Conservation (phyloP, 2,888 invertebrate species). For the Cerceris rybyensis region DNA sequence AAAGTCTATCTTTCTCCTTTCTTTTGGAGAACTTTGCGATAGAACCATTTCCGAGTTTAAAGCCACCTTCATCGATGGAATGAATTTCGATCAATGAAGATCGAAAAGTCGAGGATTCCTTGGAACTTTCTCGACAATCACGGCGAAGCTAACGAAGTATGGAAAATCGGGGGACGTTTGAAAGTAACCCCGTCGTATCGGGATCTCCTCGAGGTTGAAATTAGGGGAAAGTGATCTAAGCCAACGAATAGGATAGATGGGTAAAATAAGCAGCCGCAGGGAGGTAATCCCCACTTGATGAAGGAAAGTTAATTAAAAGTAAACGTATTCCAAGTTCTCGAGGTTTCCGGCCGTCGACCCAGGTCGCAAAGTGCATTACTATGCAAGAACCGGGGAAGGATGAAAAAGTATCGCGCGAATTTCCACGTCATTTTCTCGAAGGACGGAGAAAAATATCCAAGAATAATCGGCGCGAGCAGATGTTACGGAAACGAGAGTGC, state of each 20-base stretch:
- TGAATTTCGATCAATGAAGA: too few species aligned
- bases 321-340: constrained; percentile 29
- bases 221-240: constrained; percentile 18
- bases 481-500: constrained; percentile 48
- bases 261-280: constrained; percentile 34
- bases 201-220: not conserved
- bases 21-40: too few species aligned
- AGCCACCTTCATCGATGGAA: too few species aligned
- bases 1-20: too few species aligned
- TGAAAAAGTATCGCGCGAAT: constrained; percentile 17
- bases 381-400: constrained; percentile 24
- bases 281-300: constrained; percentile 24
- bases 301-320: constrained; percentile 50
- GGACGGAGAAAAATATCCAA: constrained; percentile 51
- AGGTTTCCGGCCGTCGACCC: constrained; percentile 1
- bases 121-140: too few species aligned
- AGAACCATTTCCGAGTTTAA: too few species aligned
- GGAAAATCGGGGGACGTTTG: not conserved
- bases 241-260: constrained; percentile 11
- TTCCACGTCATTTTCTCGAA: not conserved
- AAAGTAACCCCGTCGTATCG: not conserved
- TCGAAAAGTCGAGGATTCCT: too few species aligned
- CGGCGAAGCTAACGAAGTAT: too few species aligned
- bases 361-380: constrained; percentile 9
- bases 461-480: constrained; percentile 65